A percentile compares a stretch with the other conserved stretches of the same genome.
phyloP scores from a whole-genome alignment of 2,888 invertebrate species.

The Sphaerophoria rueppellii region DNA sequence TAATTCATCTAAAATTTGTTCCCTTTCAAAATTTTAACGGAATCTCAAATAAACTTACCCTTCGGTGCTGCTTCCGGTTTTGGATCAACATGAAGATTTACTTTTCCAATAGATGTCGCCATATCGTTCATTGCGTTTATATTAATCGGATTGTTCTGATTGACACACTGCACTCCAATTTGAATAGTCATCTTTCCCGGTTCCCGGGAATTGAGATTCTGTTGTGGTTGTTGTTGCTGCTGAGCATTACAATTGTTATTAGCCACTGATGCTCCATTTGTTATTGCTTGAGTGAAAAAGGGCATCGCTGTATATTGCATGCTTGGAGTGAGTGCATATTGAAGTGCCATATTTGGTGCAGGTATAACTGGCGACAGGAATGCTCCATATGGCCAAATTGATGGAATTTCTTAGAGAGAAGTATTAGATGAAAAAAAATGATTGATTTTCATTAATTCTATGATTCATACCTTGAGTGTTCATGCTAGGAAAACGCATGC shows the following conservation, averaged over 20 bases:
- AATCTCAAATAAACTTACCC: conserved; percentile 57
- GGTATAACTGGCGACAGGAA: conserved; percentile 77
- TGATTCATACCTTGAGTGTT: conserved; percentile 75
- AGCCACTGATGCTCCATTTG: conserved; percentile 51
- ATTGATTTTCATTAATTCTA: not conserved
- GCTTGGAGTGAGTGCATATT: conserved; percentile 74
- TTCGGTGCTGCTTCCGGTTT: conserved; percentile 56
- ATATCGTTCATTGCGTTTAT: conserved; percentile 76
- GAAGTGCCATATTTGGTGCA: conserved; percentile 75
- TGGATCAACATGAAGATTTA: conserved; percentile 64
- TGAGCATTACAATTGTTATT: conserved; percentile 30
- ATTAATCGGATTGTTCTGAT: conserved; percentile 76
- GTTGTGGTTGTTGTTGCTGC: conserved; percentile 34
- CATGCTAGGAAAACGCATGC: conserved; percentile 75
- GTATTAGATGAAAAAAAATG: not conserved
- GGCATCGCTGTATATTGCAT: conserved; percentile 75
- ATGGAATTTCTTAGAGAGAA: conserved; percentile 76
- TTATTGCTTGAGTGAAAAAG: conserved; percentile 74
- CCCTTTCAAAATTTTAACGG: not conserved
- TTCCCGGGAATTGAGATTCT: conserved; percentile 67
- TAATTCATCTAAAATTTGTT: conserved; percentile 53
- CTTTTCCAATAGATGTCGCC: conserved; percentile 72
- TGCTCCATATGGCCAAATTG: conserved; percentile 77
- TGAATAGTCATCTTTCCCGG: conserved; percentile 77
- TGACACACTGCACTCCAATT: conserved; percentile 76